Evolutionary conservation across 2,888 invertebrate genomes (phyloP).

Genomic region (Aporophyla nigra): DNA sequence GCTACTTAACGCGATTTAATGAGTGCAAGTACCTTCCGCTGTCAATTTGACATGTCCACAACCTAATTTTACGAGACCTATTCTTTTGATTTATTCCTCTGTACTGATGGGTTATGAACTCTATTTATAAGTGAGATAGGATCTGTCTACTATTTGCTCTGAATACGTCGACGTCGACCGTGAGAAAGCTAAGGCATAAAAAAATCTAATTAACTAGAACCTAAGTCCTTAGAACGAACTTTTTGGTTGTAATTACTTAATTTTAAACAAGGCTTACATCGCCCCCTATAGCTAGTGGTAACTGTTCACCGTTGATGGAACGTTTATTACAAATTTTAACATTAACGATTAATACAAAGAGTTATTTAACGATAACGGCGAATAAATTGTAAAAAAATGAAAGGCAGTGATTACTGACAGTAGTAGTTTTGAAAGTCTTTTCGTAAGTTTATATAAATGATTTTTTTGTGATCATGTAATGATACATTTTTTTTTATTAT

Average conservation of each 20-base stretch:
- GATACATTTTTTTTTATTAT: slow-evolving; percentile 54
- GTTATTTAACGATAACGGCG: slow-evolving; percentile 83
- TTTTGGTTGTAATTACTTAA: slow-evolving; percentile 90
- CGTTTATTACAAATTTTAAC: slow-evolving; percentile 87
- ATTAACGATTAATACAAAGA: slow-evolving; percentile 85
- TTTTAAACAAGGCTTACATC: slow-evolving; percentile 80
- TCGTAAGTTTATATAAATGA: slow-evolving; percentile 39
- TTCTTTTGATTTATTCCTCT: slow-evolving; percentile 22
- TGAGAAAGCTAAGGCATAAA: slow-evolving; percentile 76
- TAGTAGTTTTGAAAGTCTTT: slow-evolving; percentile 77
- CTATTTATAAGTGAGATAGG: slow-evolving; percentile 49
- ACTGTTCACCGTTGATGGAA: slow-evolving; percentile 91
- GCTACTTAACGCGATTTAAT: slow-evolving; percentile 46
- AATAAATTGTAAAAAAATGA: slow-evolving; percentile 78
- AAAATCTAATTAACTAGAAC: slow-evolving; percentile 84
- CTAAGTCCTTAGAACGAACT: slow-evolving; percentile 91
- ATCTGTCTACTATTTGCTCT: slow-evolving; percentile 58
- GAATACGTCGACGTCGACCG: slow-evolving; percentile 70
- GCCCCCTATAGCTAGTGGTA: slow-evolving; percentile 88
- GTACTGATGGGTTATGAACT: slow-evolving; percentile 38
- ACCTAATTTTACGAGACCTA: slow-evolving; percentile 38
- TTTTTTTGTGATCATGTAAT: slow-evolving; percentile 55
- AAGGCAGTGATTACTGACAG: slow-evolving; percentile 85
- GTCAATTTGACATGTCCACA: slow-evolving; percentile 41
- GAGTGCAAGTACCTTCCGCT: slow-evolving; percentile 44